Percentiles rank a stretch among this genome's conserved stretches.
phyloP scores from a whole-genome alignment of 2,888 invertebrate genomes.

The Euzetes globulus region DNA sequence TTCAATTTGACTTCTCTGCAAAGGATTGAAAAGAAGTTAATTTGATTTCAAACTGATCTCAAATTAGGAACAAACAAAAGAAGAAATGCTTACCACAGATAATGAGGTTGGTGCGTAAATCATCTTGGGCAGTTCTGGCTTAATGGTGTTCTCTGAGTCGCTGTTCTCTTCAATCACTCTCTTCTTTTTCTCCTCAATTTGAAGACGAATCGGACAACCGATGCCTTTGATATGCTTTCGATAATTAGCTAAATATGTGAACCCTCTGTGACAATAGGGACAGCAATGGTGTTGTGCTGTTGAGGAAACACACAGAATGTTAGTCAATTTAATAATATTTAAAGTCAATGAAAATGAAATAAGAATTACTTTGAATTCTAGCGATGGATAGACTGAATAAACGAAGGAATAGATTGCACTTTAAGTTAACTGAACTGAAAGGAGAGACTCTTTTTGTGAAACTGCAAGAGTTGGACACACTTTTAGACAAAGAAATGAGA shows the following conservation, averaged over 20 bases:
- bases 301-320: too few species aligned
- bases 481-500: too few species aligned
- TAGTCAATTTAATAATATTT: not conserved
- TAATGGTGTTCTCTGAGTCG: not conserved
- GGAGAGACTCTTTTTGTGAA: too few species aligned
- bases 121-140: conserved; percentile 4
- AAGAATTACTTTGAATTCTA: not conserved
- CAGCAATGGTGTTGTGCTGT: conserved; percentile 36
- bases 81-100: conserved; percentile 19
- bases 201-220: conserved; percentile 34
- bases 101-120: conserved; percentile 22
- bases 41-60: too few species aligned
- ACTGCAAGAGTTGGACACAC: too few species aligned
- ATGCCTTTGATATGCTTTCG: conserved; percentile 36
- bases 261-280: conserved; percentile 38
- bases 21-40: not conserved
- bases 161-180: conserved; percentile 19
- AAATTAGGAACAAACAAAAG: too few species aligned
- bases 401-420: too few species aligned
- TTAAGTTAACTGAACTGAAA: too few species aligned
- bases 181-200: conserved; percentile 31
- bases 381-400: not conserved
- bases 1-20: conserved; percentile 38
- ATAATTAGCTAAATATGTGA: conserved; percentile 40
- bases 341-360: too few species aligned